Evolutionary conservation across 2,797 vertebrate species (phyloP).

Genomic region (Taeniopygia guttata): DNA sequence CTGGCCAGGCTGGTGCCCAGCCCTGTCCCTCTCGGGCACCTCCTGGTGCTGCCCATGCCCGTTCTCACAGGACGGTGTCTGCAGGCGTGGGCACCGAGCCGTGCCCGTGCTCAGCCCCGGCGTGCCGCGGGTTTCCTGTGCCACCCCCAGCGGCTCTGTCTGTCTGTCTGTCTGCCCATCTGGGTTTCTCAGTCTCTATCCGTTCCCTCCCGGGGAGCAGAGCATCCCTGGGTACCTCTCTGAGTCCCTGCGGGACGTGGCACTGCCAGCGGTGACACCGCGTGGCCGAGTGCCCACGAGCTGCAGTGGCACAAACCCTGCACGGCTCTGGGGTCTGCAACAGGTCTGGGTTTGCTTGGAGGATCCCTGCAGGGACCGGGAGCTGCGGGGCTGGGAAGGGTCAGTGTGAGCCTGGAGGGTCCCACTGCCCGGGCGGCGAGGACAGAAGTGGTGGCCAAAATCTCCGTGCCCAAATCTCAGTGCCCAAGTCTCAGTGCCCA

Average conservation of each 20-base stretch:
- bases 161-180: neutral
- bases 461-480: too few relatives aligned
- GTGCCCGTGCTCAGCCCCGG: neutral
- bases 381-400: neutral
- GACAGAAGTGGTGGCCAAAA: fast-evolving
- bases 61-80: neutral
- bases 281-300: fast-evolving
- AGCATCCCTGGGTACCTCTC: neutral
- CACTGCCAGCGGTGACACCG: fast-evolving
- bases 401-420: fast-evolving
- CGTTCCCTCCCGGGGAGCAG: neutral
- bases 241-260: fast-evolving
- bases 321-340: fast-evolving
- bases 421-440: neutral
- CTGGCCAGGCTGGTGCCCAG: neutral
- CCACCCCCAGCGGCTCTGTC: neutral
- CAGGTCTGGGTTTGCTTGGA: neutral
- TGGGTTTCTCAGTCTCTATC: neutral
- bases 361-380: neutral
- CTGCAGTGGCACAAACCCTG: fast-evolving
- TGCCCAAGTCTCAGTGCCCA: too few relatives aligned
- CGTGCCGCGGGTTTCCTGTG: conserved; percentile 25
- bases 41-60: fast-evolving
- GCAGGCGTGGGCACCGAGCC: neutral
- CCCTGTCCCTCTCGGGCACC: neutral